Conservation (phyloP, 1,140 invertebrate genomes). For the Zaprionus camerounensis region DNA sequence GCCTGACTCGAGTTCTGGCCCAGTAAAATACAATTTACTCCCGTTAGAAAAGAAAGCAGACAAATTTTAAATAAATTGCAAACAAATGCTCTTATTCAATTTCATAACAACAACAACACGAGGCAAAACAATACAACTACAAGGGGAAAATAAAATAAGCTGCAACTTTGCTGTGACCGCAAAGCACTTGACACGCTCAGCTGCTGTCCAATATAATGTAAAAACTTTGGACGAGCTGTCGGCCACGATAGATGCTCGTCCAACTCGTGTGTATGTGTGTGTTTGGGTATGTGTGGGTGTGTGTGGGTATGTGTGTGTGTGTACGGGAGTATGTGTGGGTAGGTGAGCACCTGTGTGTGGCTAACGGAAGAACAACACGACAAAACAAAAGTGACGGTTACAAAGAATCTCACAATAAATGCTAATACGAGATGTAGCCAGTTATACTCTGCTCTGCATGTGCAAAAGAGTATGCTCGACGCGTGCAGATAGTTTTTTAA, state of each 20-base stretch:
- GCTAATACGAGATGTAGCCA: slow-evolving; percentile 20
- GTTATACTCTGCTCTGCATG: slow-evolving; percentile 9
- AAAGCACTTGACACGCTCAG: slow-evolving; percentile 77
- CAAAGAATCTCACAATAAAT: slow-evolving; percentile 11
- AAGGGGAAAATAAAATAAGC: slow-evolving; percentile 53
- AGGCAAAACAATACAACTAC: slow-evolving; percentile 8
- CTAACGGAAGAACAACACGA: background rate
- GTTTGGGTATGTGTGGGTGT: background rate
- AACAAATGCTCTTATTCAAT: slow-evolving; percentile 76
- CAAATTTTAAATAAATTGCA: slow-evolving; percentile 76
- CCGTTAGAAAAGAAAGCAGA: slow-evolving; percentile 40
- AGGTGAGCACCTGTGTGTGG: background rate
- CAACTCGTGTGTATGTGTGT: slow-evolving; percentile 2
- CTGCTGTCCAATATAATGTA: slow-evolving; percentile 70
- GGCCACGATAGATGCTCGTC: background rate
- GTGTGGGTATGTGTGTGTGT: slow-evolving; percentile 6
- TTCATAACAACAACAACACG: slow-evolving; percentile 19
- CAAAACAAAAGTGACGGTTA: slow-evolving; percentile 11
- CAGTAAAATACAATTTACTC: slow-evolving; percentile 54
- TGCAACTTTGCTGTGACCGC: slow-evolving; percentile 64
- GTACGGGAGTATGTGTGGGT: background rate
- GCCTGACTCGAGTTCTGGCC: background rate
- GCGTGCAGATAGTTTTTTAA: no score
- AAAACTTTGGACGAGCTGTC: slow-evolving; percentile 31
- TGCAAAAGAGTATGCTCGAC: background rate